Base-by-base conservation (phyloP, 2,888 invertebrate genomes). In the Drepanosiphum platanoidis region DNA sequence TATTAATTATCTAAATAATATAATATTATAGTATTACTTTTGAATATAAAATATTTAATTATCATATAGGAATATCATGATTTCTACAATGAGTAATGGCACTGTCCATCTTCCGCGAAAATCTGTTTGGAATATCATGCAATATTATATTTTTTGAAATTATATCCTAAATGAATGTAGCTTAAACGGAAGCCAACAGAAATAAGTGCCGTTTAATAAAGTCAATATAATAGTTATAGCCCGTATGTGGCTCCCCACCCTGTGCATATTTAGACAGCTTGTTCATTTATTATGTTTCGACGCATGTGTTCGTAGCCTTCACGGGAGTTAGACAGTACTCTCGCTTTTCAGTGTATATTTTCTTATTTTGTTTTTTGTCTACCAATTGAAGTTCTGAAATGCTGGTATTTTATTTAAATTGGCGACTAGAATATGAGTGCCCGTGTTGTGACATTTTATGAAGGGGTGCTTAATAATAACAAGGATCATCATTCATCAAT, bases 381-480 rank as follows among this genome's bases (percentile, higher is more conserved):
- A 74, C 74, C 83, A 83, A 83, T 83, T 83, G 64, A 83, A 83
- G 74, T 46, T 34, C 34, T 39, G 8, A 66, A 83, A 83, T 74
- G 83, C 74, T 83, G 74, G 74, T 83, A 81, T 81, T 81, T 81
- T 71, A 81, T 81, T 81, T 83, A 66, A 83, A 74, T 83, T 83
- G 83, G 64, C 74, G 74, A 83, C 64, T 66, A 83, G 39, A 66
- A 66, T 61, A 77, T n/a, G 27, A 58, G 52, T 32, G 80, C 18
- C 34, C 36, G 30, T 58, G 52, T 52, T 52, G 18, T 70, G 30
- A 70, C 18, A 27, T 80, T 27, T 52, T 52, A 70, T 30, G 52
- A 81, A 71, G 32, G 39, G 61, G 81, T 72, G 52, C 71, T 81
- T 39, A 58, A 71, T 39, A 39, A 61, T 61, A 71, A 71, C 71